phyloP scores from a whole-genome alignment of 2,113 vertebrate species.

The Tetrao urogallus region DNA sequence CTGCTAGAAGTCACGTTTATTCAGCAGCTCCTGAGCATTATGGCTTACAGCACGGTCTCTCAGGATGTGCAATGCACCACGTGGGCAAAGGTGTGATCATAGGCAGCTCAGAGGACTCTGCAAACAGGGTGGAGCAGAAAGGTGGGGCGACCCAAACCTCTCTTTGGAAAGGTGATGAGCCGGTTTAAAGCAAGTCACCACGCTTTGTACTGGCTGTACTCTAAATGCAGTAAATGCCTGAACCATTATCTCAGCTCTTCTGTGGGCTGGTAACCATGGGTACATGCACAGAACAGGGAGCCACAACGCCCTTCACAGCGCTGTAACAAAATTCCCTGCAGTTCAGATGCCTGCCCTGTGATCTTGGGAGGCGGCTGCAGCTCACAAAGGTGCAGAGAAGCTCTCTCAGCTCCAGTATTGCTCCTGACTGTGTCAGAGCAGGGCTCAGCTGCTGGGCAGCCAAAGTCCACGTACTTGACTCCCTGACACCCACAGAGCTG shows the following conservation, averaged over 20 bases:
- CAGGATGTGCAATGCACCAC: not conserved
- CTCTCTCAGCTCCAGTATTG: not conserved
- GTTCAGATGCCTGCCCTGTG: not conserved
- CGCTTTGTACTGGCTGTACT: not conserved
- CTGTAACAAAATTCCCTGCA: not conserved
- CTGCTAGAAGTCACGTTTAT: not conserved
- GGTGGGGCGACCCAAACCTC: not conserved
- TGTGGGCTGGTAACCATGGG: not conserved
- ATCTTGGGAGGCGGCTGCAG: not conserved
- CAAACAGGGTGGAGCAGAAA: not conserved
- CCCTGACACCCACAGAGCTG: not conserved
- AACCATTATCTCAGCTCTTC: not conserved
- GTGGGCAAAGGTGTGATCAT: not conserved
- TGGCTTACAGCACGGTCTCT: not conserved
- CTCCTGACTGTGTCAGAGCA: not conserved
- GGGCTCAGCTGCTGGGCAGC: not conserved
- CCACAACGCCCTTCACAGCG: not conserved
- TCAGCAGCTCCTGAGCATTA: not conserved
- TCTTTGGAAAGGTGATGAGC: not conserved
- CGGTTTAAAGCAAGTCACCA: not conserved
- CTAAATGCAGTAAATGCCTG: not conserved
- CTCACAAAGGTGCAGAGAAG: not conserved
- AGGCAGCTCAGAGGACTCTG: not conserved
- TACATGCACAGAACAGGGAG: not conserved
- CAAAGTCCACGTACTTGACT: not conserved